These are phyloP conservation scores for Dysidea cf. avara DNA, from an alignment of 37 sponge, comb jelly and placozoan species.

Conservation along the genomic window DNA sequence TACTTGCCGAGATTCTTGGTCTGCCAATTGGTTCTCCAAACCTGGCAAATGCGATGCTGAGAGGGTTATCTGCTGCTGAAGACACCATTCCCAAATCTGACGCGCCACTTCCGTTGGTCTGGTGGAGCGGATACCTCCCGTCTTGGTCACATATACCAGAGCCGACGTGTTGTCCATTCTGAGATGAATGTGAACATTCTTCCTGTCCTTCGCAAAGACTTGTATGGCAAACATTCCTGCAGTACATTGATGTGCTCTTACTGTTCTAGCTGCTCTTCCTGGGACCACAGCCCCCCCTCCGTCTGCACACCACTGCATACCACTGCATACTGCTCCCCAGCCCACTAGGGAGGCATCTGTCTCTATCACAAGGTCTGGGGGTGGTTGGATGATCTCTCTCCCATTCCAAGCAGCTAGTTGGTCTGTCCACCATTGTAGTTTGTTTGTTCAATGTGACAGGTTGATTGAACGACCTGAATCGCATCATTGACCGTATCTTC, in stretches of 20 bases:
- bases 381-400: background rate
- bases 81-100: slow-evolving; percentile 43
- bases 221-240: slow-evolving; percentile 38
- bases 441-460: background rate
- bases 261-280: slow-evolving; percentile 28
- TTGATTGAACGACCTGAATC: background rate
- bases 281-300: slow-evolving; percentile 43
- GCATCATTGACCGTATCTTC: background rate
- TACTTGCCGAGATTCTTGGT: background rate
- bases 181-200: too few species aligned
- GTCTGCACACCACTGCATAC: too few species aligned
- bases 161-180: too few species aligned
- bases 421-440: slow-evolving; percentile 12
- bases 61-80: slow-evolving; percentile 30
- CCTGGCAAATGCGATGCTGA: slow-evolving; percentile 53
- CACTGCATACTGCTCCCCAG: slow-evolving; percentile 28
- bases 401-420: background rate
- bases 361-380: slow-evolving; percentile 11
- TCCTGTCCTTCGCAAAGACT: slow-evolving; percentile 9
- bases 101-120: background rate
- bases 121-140: slow-evolving; percentile 36
- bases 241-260: slow-evolving; percentile 55
- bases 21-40: background rate
- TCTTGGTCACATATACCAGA: slow-evolving; percentile 33
- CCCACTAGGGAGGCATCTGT: slow-evolving; percentile 48